Conservation (phyloP, 2,888 invertebrate species). For the Eristalis arbustorum region DNA sequence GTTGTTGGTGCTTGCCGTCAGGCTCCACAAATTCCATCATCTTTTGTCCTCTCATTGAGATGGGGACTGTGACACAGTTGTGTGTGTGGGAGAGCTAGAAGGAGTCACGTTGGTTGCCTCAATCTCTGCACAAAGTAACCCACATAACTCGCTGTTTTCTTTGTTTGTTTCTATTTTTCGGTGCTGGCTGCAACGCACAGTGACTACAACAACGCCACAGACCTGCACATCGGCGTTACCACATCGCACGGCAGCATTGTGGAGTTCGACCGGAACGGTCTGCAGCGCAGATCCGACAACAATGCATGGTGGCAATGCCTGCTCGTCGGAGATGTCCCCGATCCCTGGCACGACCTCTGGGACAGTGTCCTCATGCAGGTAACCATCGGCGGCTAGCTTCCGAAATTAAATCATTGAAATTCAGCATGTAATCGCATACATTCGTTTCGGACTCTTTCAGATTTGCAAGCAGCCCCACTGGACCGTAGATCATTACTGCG, state of each 20-base stretch:
- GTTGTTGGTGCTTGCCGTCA: not conserved
- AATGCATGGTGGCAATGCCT: constrained; percentile 85
- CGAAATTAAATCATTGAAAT: constrained; percentile 57
- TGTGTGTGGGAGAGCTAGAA: no score
- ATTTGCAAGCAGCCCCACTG: constrained; percentile 81
- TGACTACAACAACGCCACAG: constrained; percentile 90
- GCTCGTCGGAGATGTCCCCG: constrained; percentile 85
- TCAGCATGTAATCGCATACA: constrained; percentile 48
- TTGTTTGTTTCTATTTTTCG: constrained; percentile 49
- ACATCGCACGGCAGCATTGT: constrained; percentile 89
- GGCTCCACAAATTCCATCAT: constrained; percentile 38
- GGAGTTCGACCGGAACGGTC: constrained; percentile 91
- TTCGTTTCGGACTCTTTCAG: constrained; percentile 69
- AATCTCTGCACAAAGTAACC: constrained; percentile 35
- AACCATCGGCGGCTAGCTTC: constrained; percentile 57
- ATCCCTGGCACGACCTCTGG: constrained; percentile 86
- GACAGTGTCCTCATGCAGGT: constrained; percentile 84
- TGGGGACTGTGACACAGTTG: not conserved
- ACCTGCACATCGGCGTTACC: constrained; percentile 95
- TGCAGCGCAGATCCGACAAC: constrained; percentile 80
- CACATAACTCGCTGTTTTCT: constrained; percentile 36
- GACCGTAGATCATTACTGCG: constrained; percentile 87
- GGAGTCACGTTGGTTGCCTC: not conserved
- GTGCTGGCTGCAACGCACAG: constrained; percentile 80
- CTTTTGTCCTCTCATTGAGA: constrained; percentile 13